Percentiles rank a stretch among this genome's conserved stretches.
Conservation (phyloP, 1,140 invertebrate genomes). For the Drosophila nikananu region DNA sequence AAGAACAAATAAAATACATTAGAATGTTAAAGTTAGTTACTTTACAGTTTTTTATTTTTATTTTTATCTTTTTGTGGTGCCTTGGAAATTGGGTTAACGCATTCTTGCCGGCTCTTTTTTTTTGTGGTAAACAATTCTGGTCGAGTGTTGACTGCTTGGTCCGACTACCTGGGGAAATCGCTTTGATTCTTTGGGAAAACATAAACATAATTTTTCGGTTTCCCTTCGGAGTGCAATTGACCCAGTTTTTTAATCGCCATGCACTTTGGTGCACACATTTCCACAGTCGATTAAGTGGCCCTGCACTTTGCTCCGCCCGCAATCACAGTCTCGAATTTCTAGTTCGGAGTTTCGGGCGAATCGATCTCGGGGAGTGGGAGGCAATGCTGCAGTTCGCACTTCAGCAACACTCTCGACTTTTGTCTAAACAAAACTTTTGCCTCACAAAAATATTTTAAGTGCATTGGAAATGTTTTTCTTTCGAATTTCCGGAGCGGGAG, state of each 20-base stretch:
- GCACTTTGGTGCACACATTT: constrained; percentile 48
- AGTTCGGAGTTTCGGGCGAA: constrained; percentile 10
- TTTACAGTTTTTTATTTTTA: constrained; percentile 4
- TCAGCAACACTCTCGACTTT: constrained; percentile 44
- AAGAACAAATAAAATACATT: constrained; percentile 58
- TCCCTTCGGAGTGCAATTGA: constrained; percentile 60
- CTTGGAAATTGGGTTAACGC: constrained; percentile 66
- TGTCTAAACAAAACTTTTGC: constrained; percentile 44
- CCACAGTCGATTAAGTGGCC: constrained; percentile 72
- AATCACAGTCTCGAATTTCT: constrained; percentile 29
- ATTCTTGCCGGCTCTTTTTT: constrained; percentile 39
- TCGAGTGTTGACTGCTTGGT: constrained; percentile 24
- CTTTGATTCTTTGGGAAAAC: constrained; percentile 62
- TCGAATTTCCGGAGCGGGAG: constrained; percentile 14
- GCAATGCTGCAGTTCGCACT: constrained; percentile 39
- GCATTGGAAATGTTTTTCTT: constrained; percentile 41
- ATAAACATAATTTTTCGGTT: constrained; percentile 67
- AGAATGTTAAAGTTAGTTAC: constrained; percentile 59
- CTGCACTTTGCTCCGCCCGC: constrained; percentile 41
- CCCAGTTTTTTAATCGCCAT: constrained; percentile 50
- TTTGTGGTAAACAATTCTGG: constrained; percentile 45
- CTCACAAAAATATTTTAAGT: constrained; percentile 43
- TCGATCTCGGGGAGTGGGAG: constrained; percentile 8
- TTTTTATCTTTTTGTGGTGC: constrained; percentile 1
- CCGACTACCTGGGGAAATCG: constrained; percentile 58